These are phyloP conservation scores for Cephus nigrinus DNA, from an alignment of 2,888 invertebrate species.

Conservation along the genomic window DNA sequence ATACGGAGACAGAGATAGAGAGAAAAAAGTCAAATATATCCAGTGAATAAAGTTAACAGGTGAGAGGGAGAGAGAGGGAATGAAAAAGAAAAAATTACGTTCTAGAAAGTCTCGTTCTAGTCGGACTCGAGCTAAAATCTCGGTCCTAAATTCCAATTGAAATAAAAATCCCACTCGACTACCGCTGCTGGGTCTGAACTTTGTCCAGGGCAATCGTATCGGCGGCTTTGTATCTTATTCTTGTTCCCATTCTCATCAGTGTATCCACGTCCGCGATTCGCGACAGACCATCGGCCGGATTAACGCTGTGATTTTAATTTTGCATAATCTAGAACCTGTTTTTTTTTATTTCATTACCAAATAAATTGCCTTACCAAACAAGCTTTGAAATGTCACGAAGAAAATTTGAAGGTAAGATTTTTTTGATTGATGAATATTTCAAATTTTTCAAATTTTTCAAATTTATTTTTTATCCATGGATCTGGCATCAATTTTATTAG, in stretches of 20 bases:
- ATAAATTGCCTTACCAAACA: accelerated
- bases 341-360: no score
- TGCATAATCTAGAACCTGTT: neutral
- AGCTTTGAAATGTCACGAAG: neutral
- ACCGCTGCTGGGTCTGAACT: neutral
- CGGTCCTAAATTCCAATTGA: neutral
- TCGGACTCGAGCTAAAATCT: neutral
- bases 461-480: no score
- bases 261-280: neutral
- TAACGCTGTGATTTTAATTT: neutral
- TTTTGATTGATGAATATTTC: no score
- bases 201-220: neutral
- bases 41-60: neutral
- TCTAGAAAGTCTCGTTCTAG: neutral
- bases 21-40: neutral
- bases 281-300: neutral
- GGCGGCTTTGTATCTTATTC: neutral
- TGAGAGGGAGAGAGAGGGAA: neutral
- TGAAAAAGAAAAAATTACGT: neutral
- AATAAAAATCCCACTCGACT: neutral
- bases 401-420: neutral
- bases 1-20: neutral
- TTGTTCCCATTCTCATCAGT: neutral
- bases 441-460: no score
- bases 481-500: neutral